These are phyloP conservation scores for Scytalopus superciliaris DNA, from an alignment of 2,113 vertebrate species.

Conservation along the genomic window DNA sequence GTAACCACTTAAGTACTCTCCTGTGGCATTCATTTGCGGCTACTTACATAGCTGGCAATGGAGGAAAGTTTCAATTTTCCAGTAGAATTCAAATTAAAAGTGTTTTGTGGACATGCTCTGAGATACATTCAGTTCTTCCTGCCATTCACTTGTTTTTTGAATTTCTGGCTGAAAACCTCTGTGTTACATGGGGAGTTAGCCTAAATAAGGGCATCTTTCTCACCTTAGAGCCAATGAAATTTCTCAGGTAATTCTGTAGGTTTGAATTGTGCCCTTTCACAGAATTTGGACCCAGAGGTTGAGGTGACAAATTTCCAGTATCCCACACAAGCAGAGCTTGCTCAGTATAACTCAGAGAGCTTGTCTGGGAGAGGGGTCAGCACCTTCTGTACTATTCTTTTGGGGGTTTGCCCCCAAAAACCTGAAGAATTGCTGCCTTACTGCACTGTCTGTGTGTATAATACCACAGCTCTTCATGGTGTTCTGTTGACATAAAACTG, in stretches of 20 bases:
- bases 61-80: neutral
- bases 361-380: neutral
- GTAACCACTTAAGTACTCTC: neutral
- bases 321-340: accelerated
- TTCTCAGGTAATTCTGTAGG: neutral
- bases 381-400: neutral
- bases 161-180: neutral
- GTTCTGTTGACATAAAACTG: neutral
- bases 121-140: neutral
- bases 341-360: neutral
- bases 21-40: neutral
- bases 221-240: neutral
- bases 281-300: neutral
- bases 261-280: neutral
- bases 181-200: neutral
- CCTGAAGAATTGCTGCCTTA: slow-evolving; percentile 48
- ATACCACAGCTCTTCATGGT: neutral
- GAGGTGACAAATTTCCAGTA: neutral
- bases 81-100: neutral
- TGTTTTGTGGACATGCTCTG: neutral
- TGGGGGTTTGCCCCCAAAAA: neutral
- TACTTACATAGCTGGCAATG: neutral
- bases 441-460: neutral
- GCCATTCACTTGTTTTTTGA: neutral
- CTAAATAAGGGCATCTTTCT: neutral